phyloP scores from a whole-genome alignment of 2,797 vertebrate species.

The Enteromius afrohamiltoni region DNA sequence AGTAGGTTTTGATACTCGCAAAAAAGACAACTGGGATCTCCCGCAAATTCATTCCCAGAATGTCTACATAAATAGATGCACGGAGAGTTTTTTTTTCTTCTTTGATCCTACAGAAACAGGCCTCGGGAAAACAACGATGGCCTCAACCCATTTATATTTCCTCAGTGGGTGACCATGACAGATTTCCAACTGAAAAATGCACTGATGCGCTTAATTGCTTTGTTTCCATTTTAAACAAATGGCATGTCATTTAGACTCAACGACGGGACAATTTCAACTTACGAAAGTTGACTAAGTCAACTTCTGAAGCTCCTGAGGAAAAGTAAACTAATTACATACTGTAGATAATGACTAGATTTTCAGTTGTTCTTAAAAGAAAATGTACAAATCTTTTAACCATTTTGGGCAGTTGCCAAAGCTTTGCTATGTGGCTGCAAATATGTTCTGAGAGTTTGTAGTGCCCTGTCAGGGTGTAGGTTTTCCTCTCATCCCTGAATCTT shows the following conservation, averaged over 20 bases:
- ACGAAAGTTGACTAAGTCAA: too few relatives aligned
- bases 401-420: not conserved
- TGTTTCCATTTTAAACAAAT: constrained; percentile 23
- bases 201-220: constrained; percentile 32
- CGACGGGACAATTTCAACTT: not conserved
- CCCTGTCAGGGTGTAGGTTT: not conserved
- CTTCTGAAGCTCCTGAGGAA: not conserved
- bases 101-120: not conserved
- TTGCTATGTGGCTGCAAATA: not conserved
- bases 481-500: not conserved
- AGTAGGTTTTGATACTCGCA: constrained; percentile 11
- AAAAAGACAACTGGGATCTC: constrained; percentile 23
- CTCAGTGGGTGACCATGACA: constrained; percentile 23
- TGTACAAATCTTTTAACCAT: not conserved
- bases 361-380: not conserved
- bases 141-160: constrained; percentile 35
- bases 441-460: not conserved
- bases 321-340: not conserved
- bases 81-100: not conserved
- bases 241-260: not conserved
- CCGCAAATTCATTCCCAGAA: constrained; percentile 11
- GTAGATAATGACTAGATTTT: not conserved
- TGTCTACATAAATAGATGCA: not conserved
- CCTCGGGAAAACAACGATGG: constrained; percentile 34
- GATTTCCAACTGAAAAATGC: constrained; percentile 25